Percentiles rank a stretch among this genome's conserved stretches.
phyloP scores from a whole-genome alignment of 2,888 invertebrate genomes.

The Calameuta idolon region DNA sequence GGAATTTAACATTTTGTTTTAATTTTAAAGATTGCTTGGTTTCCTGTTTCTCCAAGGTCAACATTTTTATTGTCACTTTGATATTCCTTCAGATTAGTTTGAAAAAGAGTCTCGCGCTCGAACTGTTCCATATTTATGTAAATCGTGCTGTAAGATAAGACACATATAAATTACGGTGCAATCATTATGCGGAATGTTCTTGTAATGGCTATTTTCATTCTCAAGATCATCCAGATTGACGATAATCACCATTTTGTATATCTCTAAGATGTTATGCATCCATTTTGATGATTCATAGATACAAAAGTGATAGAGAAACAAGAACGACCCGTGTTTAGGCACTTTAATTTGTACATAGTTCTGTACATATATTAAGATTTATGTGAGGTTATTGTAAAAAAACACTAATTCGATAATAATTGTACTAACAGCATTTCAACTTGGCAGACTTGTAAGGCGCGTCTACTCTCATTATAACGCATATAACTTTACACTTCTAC shows the following conservation, averaged over 20 bases:
- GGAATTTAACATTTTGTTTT: neutral
- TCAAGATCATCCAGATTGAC: conserved; percentile 12
- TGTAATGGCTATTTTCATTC: conserved; percentile 15
- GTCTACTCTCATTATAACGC: neutral
- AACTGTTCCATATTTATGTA: conserved; percentile 26
- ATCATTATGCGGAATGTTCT: conserved; percentile 33
- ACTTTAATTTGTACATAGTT: conserved; percentile 49
- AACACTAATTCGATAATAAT: conserved; percentile 43
- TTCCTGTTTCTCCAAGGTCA: neutral
- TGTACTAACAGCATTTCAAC: conserved; percentile 22
- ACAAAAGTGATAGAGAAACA: neutral
- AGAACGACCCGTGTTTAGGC: neutral
- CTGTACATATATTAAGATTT: conserved; percentile 49
- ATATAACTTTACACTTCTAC: neutral
- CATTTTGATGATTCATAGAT: conserved; percentile 2
- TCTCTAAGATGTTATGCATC: neutral
- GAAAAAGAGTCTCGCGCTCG: neutral
- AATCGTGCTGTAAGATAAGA: conserved; percentile 41
- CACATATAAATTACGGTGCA: conserved; percentile 31
- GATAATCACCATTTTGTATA: conserved; percentile 5
- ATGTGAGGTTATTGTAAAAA: conserved; percentile 38
- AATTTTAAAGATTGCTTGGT: too few species aligned
- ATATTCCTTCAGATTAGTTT: neutral
- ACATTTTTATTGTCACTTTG: conserved; percentile 2
- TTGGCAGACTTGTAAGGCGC: neutral